Evolutionary conservation across 1,140 invertebrate species (phyloP).

Genomic region (Tenebrio molitor): DNA sequence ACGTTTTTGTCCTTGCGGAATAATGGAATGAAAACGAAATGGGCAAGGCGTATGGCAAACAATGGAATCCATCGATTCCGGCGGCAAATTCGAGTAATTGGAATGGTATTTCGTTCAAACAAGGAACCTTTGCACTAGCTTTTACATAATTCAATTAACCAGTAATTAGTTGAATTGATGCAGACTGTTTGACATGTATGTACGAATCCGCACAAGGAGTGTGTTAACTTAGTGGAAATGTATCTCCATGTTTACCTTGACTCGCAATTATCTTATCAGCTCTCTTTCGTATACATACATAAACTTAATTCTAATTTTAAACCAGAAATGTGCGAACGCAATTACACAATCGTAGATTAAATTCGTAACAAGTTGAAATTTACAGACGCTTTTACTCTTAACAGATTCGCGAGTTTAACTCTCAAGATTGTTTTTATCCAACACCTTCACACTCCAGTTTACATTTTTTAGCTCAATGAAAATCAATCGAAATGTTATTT

Average conservation of each 20-base stretch:
- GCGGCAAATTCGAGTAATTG: not conserved
- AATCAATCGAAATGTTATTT: too few species aligned
- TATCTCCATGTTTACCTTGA: constrained; percentile 10
- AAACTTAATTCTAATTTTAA: constrained; percentile 5
- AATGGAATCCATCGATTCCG: not conserved
- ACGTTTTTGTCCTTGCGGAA: not conserved
- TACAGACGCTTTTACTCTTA: not conserved
- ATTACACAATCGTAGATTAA: not conserved
- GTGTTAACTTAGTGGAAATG: not conserved
- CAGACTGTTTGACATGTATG: not conserved
- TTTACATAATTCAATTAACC: not conserved
- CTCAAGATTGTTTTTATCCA: too few species aligned
- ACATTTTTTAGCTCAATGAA: too few species aligned
- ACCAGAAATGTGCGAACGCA: not conserved
- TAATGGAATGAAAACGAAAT: not conserved
- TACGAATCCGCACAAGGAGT: not conserved
- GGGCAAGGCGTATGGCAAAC: not conserved
- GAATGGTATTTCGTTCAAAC: constrained; percentile 6
- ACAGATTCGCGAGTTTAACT: too few species aligned
- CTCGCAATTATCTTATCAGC: constrained; percentile 2
- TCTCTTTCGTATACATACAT: not conserved
- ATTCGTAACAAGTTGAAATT: too few species aligned
- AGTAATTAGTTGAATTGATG: not conserved
- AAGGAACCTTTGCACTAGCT: not conserved
- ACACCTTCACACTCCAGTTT: too few species aligned